Base-by-base conservation (phyloP, 2,888 invertebrate genomes). In the Caenorhabditis uteleia region DNA sequence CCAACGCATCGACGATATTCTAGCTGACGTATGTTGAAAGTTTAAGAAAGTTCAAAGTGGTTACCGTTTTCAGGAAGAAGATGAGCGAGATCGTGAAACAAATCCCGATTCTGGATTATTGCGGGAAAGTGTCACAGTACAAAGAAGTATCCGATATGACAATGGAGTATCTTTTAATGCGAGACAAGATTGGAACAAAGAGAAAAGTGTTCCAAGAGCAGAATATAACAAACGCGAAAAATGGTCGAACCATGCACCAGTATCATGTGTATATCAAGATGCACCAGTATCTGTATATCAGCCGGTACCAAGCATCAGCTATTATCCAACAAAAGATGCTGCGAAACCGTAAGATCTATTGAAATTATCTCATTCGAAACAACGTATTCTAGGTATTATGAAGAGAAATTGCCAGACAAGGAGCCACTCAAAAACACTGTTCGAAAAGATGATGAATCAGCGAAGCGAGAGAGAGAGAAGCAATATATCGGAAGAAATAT, bases 311-410 rank as follows among this genome's bases (percentile, higher is more conserved):
- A 57, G 56, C 23, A 39, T 62, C 21, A 64, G 64, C 27, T 62
- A 62, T 44, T 62, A 62, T 45, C 62, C 62, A 25, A 53, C 62
- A n/a, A n/a, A n/a, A n/a, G n/a, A n/a, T n/a, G n/a, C n/a, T n/a
- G n/a, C n/a, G n/a, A n/a, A n/a, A n/a, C n/a, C n/a, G n/a, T n/a
- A n/a, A n/a, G n/a, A n/a, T n/a, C n/a, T n/a, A n/a, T n/a, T n/a
- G n/a, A n/a, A n/a, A n/a, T n/a, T n/a, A n/a, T n/a, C n/a, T n/a
- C n/a, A n/a, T n/a, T n/a, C n/a, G n/a, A n/a, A n/a, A n/a, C n/a
- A n/a, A n/a, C n/a, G n/a, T n/a, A n/a, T n/a, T n/a, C n/a, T n/a
- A n/a, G n/a, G n/a, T n/a, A n/a, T n/a, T n/a, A n/a, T n/a, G n/a
- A n/a, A n/a, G n/a, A n/a, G n/a, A n/a, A n/a, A n/a, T n/a, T n/a